phyloP scores from a whole-genome alignment of 1,140 invertebrate genomes.

The Listronotus bonariensis region DNA sequence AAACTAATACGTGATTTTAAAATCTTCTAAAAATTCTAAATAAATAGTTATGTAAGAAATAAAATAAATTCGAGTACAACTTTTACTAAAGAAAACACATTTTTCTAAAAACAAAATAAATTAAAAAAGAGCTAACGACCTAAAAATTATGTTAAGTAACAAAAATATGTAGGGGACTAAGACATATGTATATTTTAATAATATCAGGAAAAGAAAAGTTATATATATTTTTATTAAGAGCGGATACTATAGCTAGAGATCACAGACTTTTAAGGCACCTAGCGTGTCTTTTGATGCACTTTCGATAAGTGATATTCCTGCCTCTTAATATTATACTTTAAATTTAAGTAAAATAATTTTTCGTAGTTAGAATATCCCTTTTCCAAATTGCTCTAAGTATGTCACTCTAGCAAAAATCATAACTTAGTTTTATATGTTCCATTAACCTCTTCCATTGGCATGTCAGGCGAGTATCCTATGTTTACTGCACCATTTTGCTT shows the following conservation, averaged over 20 bases:
- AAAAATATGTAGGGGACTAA: constrained; percentile 7
- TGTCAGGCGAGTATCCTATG: constrained; percentile 31
- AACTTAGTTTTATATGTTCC: constrained; percentile 43
- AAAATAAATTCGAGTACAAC: no score
- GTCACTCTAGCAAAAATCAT: constrained; percentile 39
- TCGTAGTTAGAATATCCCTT: not conserved
- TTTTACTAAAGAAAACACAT: no score
- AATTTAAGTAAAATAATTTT: no score
- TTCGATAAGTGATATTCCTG: no score
- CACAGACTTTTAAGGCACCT: constrained; percentile 39
- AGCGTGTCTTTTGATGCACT: not conserved
- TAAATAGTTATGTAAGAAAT: no score
- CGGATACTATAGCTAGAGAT: constrained; percentile 40
- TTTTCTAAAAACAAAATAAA: no score
- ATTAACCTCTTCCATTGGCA: constrained; percentile 37
- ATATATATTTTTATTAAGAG: constrained; percentile 12
- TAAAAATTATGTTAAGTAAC: constrained; percentile 1
- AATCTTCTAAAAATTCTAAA: no score
- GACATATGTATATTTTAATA: not conserved
- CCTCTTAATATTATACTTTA: no score
- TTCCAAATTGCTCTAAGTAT: not conserved
- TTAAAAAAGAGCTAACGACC: no score
- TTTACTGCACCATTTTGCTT: constrained; percentile 35
- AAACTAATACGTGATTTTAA: no score
- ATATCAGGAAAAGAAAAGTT: constrained; percentile 7